Evolutionary conservation across 2,113 vertebrate genomes (phyloP), one percentile per base, ranked within the genome.

Genomic region (Dipodomys spectabilis): DNA sequence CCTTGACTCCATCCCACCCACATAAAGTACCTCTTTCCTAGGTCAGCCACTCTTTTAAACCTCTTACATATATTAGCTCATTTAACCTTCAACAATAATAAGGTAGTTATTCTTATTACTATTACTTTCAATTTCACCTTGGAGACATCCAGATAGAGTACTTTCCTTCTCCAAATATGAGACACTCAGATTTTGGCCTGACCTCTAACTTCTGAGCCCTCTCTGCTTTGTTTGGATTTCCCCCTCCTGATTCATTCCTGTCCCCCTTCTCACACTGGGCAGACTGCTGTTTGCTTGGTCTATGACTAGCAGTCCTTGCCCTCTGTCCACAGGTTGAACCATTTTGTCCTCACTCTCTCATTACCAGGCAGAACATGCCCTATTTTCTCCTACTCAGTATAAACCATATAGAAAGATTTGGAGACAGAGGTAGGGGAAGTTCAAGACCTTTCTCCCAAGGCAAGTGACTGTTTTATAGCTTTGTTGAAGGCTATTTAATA

Each of bases 401-500:
- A 57, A 57, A 57, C 12, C 15, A 57, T 57, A 13, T 18, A 57
- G 53, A 57, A 57, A 57, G 53, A 57, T 4, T 57, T 57, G 2
- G 53, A 18, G 4, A 4, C 15, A 57, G 53, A 16, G 53, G 53
- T 57, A 16, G 53, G 15, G 53, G 60, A 45, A 64, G 35, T n/a
- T 82, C 32, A 90, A 91, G 57, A 44, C 45, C 30, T 69, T 16
- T 64, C 28, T 95, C n/a, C 20, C 13, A 45, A n/a, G 45, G 44
- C 18, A 94, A 77, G 68, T 87, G 13, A 57, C 8, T 83, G 57
- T 93, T 49, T 60, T 39, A n/a, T 2, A 81, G 65, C 22, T 96
- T 80, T 44, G 22, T 39, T n/a, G 25, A 88, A 35, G 71, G n/a
- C 72, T 67, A 86, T 67, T 91, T 82, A 68, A 88, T 79, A 79